A percentile compares a stretch with the other conserved stretches of the same genome.
Conservation (phyloP, 2,797 vertebrate species). For the Pangasius larnaudii region DNA sequence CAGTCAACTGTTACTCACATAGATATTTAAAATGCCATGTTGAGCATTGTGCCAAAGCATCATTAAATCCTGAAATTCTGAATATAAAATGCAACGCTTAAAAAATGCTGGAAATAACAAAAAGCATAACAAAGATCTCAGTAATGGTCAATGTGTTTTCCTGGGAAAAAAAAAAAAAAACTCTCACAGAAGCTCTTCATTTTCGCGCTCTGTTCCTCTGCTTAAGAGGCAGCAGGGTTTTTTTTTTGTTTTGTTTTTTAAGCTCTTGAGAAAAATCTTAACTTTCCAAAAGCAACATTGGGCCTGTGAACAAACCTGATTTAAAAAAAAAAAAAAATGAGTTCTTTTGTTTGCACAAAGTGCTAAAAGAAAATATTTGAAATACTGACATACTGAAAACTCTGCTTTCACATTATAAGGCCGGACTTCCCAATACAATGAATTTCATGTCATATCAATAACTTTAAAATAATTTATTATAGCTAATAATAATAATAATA, state of each 20-base stretch:
- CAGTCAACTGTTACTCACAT: slow-evolving; percentile 70
- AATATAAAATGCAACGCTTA: background rate
- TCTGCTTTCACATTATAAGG: background rate
- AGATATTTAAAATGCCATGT: slow-evolving; percentile 38
- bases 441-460: background rate
- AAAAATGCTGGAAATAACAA: background rate
- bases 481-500: background rate
- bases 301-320: background rate
- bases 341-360: background rate
- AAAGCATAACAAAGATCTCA: background rate
- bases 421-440: background rate
- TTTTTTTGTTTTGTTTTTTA: background rate
- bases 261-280: background rate
- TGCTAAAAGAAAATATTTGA: slow-evolving; percentile 18
- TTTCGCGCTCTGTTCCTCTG: background rate
- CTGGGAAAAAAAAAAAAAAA: background rate
- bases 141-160: background rate
- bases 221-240: background rate
- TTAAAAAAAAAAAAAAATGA: background rate
- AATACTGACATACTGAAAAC: background rate
- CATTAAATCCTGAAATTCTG: slow-evolving; percentile 29
- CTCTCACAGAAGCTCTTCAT: background rate
- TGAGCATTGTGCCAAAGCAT: slow-evolving; percentile 15
- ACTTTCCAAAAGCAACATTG: slow-evolving; percentile 1
- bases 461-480: background rate